Base-by-base conservation (phyloP, 1,140 invertebrate genomes). In the Laodelphax striatellus region DNA sequence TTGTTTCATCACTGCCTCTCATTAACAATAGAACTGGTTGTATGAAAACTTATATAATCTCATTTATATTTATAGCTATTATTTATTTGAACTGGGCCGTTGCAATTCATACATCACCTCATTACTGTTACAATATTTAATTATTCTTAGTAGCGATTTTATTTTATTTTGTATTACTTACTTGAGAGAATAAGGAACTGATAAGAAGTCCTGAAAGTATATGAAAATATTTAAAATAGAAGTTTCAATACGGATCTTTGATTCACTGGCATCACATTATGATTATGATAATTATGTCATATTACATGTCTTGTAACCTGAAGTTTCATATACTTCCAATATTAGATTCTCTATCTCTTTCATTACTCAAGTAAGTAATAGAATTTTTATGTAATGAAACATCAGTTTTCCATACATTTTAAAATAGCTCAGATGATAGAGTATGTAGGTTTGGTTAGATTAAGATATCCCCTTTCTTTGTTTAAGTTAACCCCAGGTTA, bases 61-160 rank as follows among this genome's bases (percentile, higher is more conserved):
- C 21, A 50, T 19, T 44, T 44, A 50, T 50, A 50, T 50, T 17
- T 50, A 50, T 50, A 50, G 21, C 21, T 50, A 22, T 50, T 50
- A 50, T 50, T 50, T 50, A 50, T 50, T 50, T 50, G 46, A 50
- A 50, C 46, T 50, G 21, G 21, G 46, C 46, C 21, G 46, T 50
- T 50, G 21, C 21, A 50, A 19, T 50, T 50, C 21, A 19, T 50
- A 22, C 16, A 50, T 22, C 21, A 19, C 46, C 46, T 19, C 46
- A 50, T 50, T 22, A 50, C 46, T 50, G 21, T 50, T 50, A 19
- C 16, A 19, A 19, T 50, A 17, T 50, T 22, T 22, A 17, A 19
- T 22, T 22, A 9, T 22, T 50, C 9, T 14, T 50, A 19, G 6
- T 50, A 19, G 21, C 21, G 5, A 19, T 10, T 17, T 17, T 50